These are phyloP conservation scores for Myzus persicae DNA, from an alignment of 1,140 invertebrate species.

Conservation along the genomic window DNA sequence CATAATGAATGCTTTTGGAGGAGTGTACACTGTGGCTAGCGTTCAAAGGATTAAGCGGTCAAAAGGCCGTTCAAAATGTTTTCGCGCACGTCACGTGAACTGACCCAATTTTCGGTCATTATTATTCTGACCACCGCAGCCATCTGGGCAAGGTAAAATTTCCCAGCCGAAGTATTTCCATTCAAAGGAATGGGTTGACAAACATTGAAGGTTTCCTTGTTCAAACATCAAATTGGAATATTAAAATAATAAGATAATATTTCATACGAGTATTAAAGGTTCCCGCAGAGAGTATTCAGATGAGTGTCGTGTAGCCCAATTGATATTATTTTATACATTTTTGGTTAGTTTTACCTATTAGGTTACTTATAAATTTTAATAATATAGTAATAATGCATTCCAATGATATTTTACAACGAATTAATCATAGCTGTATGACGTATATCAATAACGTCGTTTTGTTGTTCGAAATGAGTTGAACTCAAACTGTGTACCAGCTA, in stretches of 20 bases:
- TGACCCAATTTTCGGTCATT: constrained; percentile 25
- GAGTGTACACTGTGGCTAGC: neutral
- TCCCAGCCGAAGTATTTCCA: constrained; percentile 37
- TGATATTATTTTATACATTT: neutral
- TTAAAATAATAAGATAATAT: constrained; percentile 40
- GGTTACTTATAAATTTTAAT: neutral
- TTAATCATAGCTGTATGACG: neutral
- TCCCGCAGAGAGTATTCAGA: neutral
- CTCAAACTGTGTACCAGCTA: neutral
- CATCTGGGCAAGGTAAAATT: constrained; percentile 29
- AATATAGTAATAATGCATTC: neutral
- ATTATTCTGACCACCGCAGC: constrained; percentile 40
- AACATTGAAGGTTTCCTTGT: constrained; percentile 36
- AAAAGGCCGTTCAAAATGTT: constrained; percentile 22
- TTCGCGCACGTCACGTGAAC: constrained; percentile 46
- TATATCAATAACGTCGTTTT: neutral
- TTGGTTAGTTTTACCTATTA: neutral
- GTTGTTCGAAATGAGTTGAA: neutral
- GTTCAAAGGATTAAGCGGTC: constrained; percentile 49
- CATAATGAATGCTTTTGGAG: constrained; percentile 10
- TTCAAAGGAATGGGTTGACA: constrained; percentile 28
- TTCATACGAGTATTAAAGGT: neutral
- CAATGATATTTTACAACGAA: neutral
- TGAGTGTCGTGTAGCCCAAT: neutral
- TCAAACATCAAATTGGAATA: constrained; percentile 29